Base-by-base conservation (phyloP, 2,113 vertebrate genomes). In the Tympanuchus pallidicinctus region DNA sequence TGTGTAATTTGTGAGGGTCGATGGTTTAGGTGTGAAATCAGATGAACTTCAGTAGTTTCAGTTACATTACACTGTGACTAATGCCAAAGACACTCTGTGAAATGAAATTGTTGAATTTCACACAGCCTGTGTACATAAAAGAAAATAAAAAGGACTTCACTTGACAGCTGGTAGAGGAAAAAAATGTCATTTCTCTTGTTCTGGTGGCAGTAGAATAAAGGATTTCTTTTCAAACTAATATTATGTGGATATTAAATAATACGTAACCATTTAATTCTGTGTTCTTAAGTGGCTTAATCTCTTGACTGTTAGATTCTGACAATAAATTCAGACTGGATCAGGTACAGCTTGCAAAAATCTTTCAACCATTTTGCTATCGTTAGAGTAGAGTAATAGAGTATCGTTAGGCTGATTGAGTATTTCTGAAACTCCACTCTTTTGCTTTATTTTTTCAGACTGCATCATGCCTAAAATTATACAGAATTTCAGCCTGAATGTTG, bases 11-110 rank as follows among this genome's bases (percentile, higher is more conserved):
- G 43, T 83, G 60, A 91, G 92, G 78, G 87, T 93, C 81, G 60
- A 85, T n/a, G 81, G 60, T 45, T 91, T 92, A 96, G 89, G 89
- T 96, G 93, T 96, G 95, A 96, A 96, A 96, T 95, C 89, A 95
- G 87, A 92, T 91, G 91, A 96, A 96, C 92, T 92, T 94, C 75
- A 81, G 82, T 77, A 88, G 67, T 72, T 91, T n/a, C 78, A 82
- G 84, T 93, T 93, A 22, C 69, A 78, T 88, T 95, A 30, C 87
- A 86, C 89, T 96, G 95, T 91, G 75, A 90, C 87, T 95, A 96
- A 96, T 95, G 85, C 82, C 94, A 92, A 91, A 96, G 95, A 93
- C 91, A 93, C 69, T 48, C 87, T 96, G 92, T 94, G 89, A 96
- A 96, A 96, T 93, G 84, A 89, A 96, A 95, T 91, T 87, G 84